Percentiles rank a stretch among this genome's conserved stretches.
Evolutionary conservation across 1,140 invertebrate species (phyloP).

Genomic region (Drosophila burlai): DNA sequence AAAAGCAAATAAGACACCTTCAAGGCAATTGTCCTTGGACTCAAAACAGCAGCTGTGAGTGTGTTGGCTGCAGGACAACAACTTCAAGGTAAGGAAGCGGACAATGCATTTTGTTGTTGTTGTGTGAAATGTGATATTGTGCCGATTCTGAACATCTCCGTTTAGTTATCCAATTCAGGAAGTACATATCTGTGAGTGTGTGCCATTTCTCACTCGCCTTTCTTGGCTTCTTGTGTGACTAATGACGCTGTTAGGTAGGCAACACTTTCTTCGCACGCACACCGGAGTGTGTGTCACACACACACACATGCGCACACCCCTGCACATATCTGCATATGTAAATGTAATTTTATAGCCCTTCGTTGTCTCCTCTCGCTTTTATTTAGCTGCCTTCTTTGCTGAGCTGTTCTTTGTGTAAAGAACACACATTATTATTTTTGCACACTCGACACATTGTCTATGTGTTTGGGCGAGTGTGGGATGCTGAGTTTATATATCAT

Average conservation of each 20-base stretch:
- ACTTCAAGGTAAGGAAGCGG: slow-evolving; percentile 3
- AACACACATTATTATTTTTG: slow-evolving; percentile 70
- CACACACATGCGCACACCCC: neutral
- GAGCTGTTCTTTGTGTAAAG: slow-evolving; percentile 52
- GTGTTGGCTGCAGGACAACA: slow-evolving; percentile 6
- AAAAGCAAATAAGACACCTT: slow-evolving; percentile 3
- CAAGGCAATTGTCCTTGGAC: slow-evolving; percentile 21
- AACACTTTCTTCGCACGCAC: slow-evolving; percentile 55
- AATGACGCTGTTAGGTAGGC: slow-evolving; percentile 65
- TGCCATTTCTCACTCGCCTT: slow-evolving; percentile 27
- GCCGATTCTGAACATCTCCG: slow-evolving; percentile 21
- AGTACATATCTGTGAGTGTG: slow-evolving; percentile 33
- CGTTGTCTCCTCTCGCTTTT: slow-evolving; percentile 6
- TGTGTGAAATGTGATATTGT: slow-evolving; percentile 7
- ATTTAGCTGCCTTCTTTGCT: slow-evolving; percentile 35
- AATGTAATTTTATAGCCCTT: slow-evolving; percentile 53
- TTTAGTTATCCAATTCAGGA: slow-evolving; percentile 33
- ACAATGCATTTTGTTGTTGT: slow-evolving; percentile 19
- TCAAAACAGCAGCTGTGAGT: neutral
- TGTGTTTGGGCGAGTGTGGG: slow-evolving; percentile 25
- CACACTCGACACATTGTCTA: slow-evolving; percentile 72
- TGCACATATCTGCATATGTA: slow-evolving; percentile 45
- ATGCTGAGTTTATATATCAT: slow-evolving; percentile 30
- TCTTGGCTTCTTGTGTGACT: slow-evolving; percentile 22
- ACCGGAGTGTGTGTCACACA: neutral